phyloP scores from a whole-genome alignment of 92 coral and sea anemone genomes.

The Paragorgia papillata region DNA sequence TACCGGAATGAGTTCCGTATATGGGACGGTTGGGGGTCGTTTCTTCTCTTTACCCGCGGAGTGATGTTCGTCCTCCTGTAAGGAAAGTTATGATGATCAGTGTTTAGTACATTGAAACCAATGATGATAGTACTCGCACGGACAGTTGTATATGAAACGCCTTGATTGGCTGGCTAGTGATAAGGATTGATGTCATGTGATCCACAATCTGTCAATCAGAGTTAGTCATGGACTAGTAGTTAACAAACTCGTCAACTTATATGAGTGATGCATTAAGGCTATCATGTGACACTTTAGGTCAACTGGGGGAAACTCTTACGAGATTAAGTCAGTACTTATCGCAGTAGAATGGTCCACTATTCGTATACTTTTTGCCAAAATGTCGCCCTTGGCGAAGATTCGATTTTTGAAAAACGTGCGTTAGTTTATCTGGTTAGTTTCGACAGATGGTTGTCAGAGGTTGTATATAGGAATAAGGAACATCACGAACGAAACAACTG shows the following conservation, averaged over 20 bases:
- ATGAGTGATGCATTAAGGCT: slow-evolving; percentile 10
- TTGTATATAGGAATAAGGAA: background rate
- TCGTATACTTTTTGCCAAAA: background rate
- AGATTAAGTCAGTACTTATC: background rate
- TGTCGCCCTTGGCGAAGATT: no score
- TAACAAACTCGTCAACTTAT: slow-evolving; percentile 29
- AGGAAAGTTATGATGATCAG: slow-evolving; percentile 9
- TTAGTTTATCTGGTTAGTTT: background rate
- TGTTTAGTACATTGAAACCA: slow-evolving; percentile 18
- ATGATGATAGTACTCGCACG: slow-evolving; percentile 23
- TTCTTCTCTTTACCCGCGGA: background rate
- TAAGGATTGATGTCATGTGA: slow-evolving; percentile 20
- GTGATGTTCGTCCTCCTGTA: background rate
- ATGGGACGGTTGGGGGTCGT: background rate
- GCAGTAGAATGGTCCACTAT: background rate
- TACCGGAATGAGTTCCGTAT: background rate
- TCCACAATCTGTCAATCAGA: background rate
- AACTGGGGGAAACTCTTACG: slow-evolving; percentile 25
- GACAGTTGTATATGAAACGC: background rate
- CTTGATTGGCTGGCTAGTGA: slow-evolving; percentile 27
- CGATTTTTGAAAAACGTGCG: background rate
- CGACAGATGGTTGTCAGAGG: slow-evolving; percentile 41
- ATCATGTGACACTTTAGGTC: slow-evolving; percentile 36
- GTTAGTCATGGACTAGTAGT: background rate
- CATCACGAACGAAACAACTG: slow-evolving; percentile 11